phyloP scores from a whole-genome alignment of 2,888 invertebrate genomes.

The Balanococcus diminutus region DNA sequence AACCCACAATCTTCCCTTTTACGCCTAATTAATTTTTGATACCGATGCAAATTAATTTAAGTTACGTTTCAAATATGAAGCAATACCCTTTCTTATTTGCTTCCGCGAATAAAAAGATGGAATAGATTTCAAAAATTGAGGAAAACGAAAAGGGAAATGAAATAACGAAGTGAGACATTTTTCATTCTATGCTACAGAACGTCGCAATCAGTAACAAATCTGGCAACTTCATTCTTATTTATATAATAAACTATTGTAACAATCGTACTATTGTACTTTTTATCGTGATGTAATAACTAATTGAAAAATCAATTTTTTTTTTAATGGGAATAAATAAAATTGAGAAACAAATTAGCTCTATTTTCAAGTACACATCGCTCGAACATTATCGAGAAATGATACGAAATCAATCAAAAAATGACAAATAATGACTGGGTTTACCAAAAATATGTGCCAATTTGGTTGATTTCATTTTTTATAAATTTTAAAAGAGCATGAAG shows the following conservation, averaged over 20 bases:
- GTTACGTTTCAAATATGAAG: not conserved
- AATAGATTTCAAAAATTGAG: not conserved
- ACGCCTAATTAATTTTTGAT: conserved; percentile 22
- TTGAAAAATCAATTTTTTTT: not conserved
- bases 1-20: conserved; percentile 2
- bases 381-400: no score
- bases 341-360: not conserved
- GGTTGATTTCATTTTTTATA: no score
- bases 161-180: not conserved
- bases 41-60: not conserved
- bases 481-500: no score
- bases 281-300: not conserved
- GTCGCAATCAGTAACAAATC: not conserved
- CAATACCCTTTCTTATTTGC: not conserved
- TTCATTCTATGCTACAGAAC: not conserved
- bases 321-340: not conserved
- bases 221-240: not conserved
- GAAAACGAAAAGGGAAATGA: not conserved
- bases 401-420: no score
- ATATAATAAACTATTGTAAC: not conserved
- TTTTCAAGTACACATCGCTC: no score
- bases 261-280: not conserved
- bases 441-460: no score
- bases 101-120: not conserved
- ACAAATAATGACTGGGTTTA: no score